phyloP scores from a whole-genome alignment of 1,140 invertebrate species.

The Brachionus angularis region DNA sequence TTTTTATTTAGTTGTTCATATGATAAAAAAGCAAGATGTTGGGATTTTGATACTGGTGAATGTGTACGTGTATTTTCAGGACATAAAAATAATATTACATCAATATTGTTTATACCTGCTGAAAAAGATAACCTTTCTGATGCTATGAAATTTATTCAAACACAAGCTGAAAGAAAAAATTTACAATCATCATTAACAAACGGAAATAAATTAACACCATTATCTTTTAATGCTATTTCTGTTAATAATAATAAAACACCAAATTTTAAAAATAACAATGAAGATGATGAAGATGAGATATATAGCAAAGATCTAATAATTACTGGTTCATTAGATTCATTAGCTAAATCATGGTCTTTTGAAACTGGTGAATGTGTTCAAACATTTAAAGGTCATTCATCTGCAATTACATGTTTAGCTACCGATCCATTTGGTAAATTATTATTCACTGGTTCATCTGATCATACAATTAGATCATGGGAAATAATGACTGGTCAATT shows the following conservation, averaged over 20 bases:
- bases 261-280: constrained; percentile 45
- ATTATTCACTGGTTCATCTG: constrained; percentile 60
- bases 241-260: not conserved
- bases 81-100: constrained; percentile 61
- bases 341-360: constrained; percentile 60
- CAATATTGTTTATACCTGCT: constrained; percentile 61
- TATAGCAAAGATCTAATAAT: constrained; percentile 58
- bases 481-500: constrained; percentile 57
- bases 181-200: not conserved
- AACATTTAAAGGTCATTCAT: constrained; percentile 59
- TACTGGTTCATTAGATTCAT: constrained; percentile 61
- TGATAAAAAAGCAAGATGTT: constrained; percentile 61
- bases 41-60: constrained; percentile 60
- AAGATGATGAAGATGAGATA: constrained; percentile 22
- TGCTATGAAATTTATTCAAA: not conserved
- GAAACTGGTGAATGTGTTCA: constrained; percentile 58
- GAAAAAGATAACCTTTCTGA: constrained; percentile 47
- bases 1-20: constrained; percentile 62
- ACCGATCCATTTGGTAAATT: constrained; percentile 55
- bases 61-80: constrained; percentile 58
- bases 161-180: constrained; percentile 6
- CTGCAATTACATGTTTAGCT: constrained; percentile 60
- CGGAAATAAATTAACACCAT: not conserved
- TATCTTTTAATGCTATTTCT: not conserved
- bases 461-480: constrained; percentile 60